Base-by-base conservation (phyloP, 2,797 vertebrate genomes). In the Syngnathus acus region DNA sequence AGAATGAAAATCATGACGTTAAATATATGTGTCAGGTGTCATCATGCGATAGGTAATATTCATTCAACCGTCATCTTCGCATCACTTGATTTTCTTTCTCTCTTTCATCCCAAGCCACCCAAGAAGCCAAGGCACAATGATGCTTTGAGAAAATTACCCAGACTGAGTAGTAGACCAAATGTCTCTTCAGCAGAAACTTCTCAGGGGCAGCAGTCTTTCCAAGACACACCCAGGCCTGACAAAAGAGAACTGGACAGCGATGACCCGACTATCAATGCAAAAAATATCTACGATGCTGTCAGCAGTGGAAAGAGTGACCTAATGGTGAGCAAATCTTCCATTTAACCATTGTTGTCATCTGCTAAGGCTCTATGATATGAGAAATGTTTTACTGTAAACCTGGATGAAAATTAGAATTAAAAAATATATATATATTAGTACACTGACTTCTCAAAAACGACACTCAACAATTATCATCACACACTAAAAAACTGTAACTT, bases 221-320 rank as follows among this genome's bases (percentile, higher is more conserved):
- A 1, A 17, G 73, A 70, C 65, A 76, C 17, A 38, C 43, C 67
- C 42, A 73, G 54, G 65, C 71, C 69, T 58, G 70, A 47, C 21
- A 62, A n/a, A 3, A 66, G 21, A 37, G 21, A 10, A 16, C 50
- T n/a, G 48, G 71, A 61, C 0, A 9, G 70, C 45, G 69, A 32
- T 7, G 73, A 14, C 62, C 67, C 51, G 66, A 58, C 19, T 47
- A 85, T 88, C 63, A 82, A 73, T 67, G 78, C 74, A n/a, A 79
- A 66, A 69, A 68, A 92, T 66, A 89, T 96, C 71, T 96, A 92
- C 40, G 87, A 91, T 65, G 94, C 94, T 14, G 77, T 97, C 76
- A 65, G 62, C 68, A 85, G 81, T 17, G 94, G 89, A 74, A 92
- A 86, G 75, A 89, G 81, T 42, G 92, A 93, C n/a, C 81, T 92